Base-by-base conservation (phyloP, 2,888 invertebrate genomes). In the Dichetophora obliterata region DNA sequence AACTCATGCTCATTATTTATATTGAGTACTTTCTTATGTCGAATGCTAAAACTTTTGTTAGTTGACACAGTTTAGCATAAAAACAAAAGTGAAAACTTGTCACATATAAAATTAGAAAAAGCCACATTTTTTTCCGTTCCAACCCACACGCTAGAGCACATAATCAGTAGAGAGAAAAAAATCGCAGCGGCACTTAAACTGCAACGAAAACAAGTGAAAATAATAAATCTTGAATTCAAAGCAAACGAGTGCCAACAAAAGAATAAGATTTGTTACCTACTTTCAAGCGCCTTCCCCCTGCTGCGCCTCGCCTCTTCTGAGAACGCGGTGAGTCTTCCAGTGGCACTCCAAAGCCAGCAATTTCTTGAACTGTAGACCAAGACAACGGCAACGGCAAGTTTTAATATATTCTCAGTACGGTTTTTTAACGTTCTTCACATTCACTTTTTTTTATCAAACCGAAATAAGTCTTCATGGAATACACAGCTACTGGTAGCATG, bases 161-260 rank as follows among this genome's bases (percentile, higher is more conserved):
- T 16, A 27, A 11, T n/a, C 3, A 68, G 6, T 11, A 6, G 68
- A 50, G 50, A 27, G 31, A 54, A 19, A 63, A 48, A 68, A 48
- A 24, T 43, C 48, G 43, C 68, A 68, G 27, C 24, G 61, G 19
- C 54, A 71, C 59, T 37, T 22, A 72, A 59, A 48, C 37, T 61
- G 9, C 59, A 61, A 27, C 72, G 50, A 73, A 63, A 63, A 73
- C 73, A 73, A 50, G 37, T 66, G 27, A 52, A 74, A 57, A 74
- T 65, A 66, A 65, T 74, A 74, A 74, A 65, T 74, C 63, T 65
- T 22, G 22, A 74, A 57, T 74, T 54, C 31, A 74, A 66, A 71
- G 24, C 34, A 24, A 71, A 14, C 24, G 59, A 59, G 37, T 57
- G 71, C 57, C 59, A 63, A 34, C 31, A 54, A 57, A 73, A 31